These are phyloP conservation scores for Cossypha heuglini DNA, from an alignment of 2,797 vertebrate species.

Conservation along the genomic window DNA sequence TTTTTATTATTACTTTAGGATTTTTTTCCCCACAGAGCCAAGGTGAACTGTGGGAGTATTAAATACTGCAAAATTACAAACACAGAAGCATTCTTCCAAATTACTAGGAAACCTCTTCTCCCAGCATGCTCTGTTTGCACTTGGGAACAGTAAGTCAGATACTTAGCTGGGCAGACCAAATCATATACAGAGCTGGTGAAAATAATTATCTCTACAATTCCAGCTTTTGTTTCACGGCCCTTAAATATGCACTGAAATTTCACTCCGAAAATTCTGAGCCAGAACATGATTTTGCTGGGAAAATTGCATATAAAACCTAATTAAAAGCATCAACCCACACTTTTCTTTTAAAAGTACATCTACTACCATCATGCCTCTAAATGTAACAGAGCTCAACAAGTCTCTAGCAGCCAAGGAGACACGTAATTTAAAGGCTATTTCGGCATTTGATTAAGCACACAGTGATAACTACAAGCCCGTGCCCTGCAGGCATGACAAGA, in stretches of 20 bases:
- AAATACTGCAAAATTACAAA: not conserved
- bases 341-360: conserved; percentile 64
- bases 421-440: conserved; percentile 59
- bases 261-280: conserved; percentile 14
- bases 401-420: conserved; percentile 30
- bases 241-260: conserved; percentile 11
- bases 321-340: conserved; percentile 49
- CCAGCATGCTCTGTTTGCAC: not conserved
- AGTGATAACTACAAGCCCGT: conserved; percentile 53
- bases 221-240: not conserved
- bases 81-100: not conserved
- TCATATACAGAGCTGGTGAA: not conserved
- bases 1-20: not conserved
- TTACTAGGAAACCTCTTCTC: not conserved
- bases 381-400: conserved; percentile 48
- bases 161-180: not conserved
- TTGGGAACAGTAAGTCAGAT: not conserved
- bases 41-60: not conserved
- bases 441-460: conserved; percentile 58
- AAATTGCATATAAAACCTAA: conserved; percentile 54
- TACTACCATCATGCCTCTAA: conserved; percentile 32
- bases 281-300: conserved; percentile 37
- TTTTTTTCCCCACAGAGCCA: not conserved
- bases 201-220: conserved; percentile 22
- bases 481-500: conserved; percentile 55